Percentiles rank a stretch among this genome's conserved stretches.
Conservation (phyloP, 2,888 invertebrate species). For the Catocala nupta region DNA sequence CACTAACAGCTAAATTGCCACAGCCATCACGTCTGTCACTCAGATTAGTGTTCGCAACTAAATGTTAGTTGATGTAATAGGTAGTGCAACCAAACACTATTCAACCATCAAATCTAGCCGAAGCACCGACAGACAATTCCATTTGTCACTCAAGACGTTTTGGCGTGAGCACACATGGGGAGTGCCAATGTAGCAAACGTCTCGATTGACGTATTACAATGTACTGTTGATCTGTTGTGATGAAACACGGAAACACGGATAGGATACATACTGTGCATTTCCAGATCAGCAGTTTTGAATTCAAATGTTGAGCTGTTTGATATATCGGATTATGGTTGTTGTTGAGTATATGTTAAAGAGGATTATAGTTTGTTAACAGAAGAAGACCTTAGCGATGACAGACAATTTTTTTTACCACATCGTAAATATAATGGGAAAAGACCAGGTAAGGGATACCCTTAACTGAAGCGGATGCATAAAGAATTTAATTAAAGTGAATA, state of each 20-base stretch:
- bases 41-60: no score
- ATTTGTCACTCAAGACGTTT: constrained; percentile 22
- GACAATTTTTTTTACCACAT: no score
- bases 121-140: constrained; percentile 15
- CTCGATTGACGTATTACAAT: constrained; percentile 20
- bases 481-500: no score
- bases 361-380: no score
- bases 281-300: not conserved
- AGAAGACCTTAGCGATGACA: no score
- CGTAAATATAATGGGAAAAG: no score
- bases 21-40: no score
- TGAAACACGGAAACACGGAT: constrained; percentile 4
- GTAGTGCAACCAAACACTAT: not conserved
- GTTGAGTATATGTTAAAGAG: not conserved
- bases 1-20: no score
- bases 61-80: not conserved
- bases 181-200: constrained; percentile 16
- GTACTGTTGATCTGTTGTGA: constrained; percentile 11
- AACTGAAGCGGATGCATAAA: no score
- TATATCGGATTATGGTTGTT: not conserved
- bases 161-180: constrained; percentile 12
- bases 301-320: not conserved
- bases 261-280: constrained; percentile 12
- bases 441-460: no score
- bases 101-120: constrained; percentile 12